Base-by-base conservation (phyloP, 2,113 vertebrate genomes). In the Enhydra lutris region DNA sequence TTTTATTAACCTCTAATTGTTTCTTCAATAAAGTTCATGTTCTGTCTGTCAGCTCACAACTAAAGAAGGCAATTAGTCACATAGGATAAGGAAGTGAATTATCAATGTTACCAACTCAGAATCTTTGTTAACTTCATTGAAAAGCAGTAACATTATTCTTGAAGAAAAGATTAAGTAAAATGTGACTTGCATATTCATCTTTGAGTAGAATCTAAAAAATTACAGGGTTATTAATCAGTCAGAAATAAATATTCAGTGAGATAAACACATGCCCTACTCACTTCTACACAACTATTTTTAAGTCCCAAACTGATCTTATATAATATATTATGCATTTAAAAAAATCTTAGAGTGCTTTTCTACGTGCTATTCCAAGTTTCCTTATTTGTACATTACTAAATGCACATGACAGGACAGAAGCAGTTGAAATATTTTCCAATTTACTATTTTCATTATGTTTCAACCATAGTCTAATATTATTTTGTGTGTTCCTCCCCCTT, bases 221-320 rank as follows among this genome's bases (percentile, higher is more conserved):
- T 10, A 4, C 21, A 10, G 7, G 0, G 6, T n/a, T 93, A 52
- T 87, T 84, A 61, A 80, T 67, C 11, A 84, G 12, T 79, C 39
- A 95, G 12, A 91, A 95, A 92, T 29, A 45, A 67, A 97, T 79
- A 93, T 76, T 79, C 34, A 94, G 6, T 59, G 34, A 93, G 11
- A 63, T 55, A 91, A 93, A 24, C 4, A 47, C n/a, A 83, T 74
- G 36, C 1, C 12, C 23, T 79, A 24, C 15, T 73, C 52, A 61
- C 15, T 50, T 83, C 45, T 13, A 17, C 11, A 52, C 26, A 82
- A 92, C 18, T 67, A 2, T 67, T 91, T 63, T 80, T 69, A 63
- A 82, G 39, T 47, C 39, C 6, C 11, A 85, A 50, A 67, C 3
- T 26, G 29, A 67, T 61, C 2, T 47, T 82, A 36, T 4, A 50